These are phyloP conservation scores for Pseudopleuronectes americanus DNA, from an alignment of 2,797 vertebrate species.

Conservation along the genomic window DNA sequence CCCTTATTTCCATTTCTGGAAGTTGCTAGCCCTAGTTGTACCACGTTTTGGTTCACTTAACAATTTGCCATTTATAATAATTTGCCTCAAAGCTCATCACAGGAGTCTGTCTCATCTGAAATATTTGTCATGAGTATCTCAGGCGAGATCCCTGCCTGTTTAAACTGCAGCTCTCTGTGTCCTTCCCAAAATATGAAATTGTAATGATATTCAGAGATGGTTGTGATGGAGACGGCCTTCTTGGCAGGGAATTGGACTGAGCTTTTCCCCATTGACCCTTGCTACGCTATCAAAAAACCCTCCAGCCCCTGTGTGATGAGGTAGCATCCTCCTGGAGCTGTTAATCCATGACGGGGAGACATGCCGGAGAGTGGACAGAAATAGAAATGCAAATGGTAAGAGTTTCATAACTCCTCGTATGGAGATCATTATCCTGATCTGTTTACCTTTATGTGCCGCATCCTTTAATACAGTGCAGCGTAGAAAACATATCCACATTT, in stretches of 20 bases:
- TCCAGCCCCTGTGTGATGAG: constrained; percentile 27
- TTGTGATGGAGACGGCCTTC: constrained; percentile 13
- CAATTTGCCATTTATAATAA: too few species aligned
- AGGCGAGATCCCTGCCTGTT: too few species aligned
- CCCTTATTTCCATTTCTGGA: too few species aligned
- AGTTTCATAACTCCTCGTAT: constrained; percentile 60
- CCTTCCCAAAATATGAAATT: constrained; percentile 38
- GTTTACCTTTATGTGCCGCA: constrained; percentile 25
- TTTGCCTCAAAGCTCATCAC: too few species aligned
- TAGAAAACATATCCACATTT: constrained; percentile 13
- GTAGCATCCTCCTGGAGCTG: constrained; percentile 36
- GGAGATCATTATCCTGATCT: constrained; percentile 49
- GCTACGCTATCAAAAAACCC: neutral
- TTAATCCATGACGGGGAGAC: constrained; percentile 46
- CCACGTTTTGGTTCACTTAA: too few species aligned
- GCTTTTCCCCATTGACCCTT: constrained; percentile 20
- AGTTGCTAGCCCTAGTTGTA: too few species aligned
- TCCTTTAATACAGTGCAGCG: constrained; percentile 14
- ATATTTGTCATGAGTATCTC: too few species aligned
- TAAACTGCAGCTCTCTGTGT: constrained; percentile 7
- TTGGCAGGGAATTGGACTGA: constrained; percentile 19
- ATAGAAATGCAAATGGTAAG: constrained; percentile 66
- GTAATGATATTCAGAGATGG: constrained; percentile 29
- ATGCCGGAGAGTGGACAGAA: constrained; percentile 36
- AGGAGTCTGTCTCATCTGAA: too few species aligned